Evolutionary conservation across 1,140 invertebrate species (phyloP), one percentile per base, ranked within the genome.

Genomic region (Meloidogyne chitwoodi): DNA sequence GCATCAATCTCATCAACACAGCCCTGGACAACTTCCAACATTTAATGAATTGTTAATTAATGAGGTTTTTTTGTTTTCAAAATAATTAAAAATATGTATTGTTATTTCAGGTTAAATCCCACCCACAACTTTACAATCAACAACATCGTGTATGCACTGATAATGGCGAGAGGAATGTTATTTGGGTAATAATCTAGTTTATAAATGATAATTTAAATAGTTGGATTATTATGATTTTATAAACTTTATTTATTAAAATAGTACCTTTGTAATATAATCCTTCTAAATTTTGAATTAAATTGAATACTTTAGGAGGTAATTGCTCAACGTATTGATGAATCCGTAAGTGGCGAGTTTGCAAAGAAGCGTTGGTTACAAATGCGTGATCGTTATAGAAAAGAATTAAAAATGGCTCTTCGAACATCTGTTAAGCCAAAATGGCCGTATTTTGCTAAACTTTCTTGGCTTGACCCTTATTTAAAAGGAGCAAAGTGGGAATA

Each of bases 301-400:
- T 44, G n/a, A 71, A 79, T 27, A 72, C 11, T 24, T 29, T 4
- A 73, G 71, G 81, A 84, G 44, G 62, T 31, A 4, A 82, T 82
- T 22, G 82, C 81, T 6, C 27, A 56, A 19, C 48, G 74, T 8
- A 82, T 82, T 66, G 81, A 82, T 69, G 68, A 83, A 24, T 79
- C 71, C 22, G 73, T 83, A 29, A 81, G 38, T 22, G 80, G 80
- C 83, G 86, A 87, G 78, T 86, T 86, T 74, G 84, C 84, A 22
- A 86, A 86, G 64, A 85, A 87, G 34, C 73, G 84, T 69, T 86
- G 84, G 84, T 68, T 86, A 22, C 84, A 86, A 76, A 78, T 86
- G 78, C 71, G 84, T 19, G 84, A 86, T 75, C 75, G 84, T 24
- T 86, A 86, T 68, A 63, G 84, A 24, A 86, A 86, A 63, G 84